Evolutionary conservation across 2,113 vertebrate genomes (phyloP).

Genomic region (human): GRCh38 chr4:101183001-101183500

Average conservation of each 20-base stretch:
- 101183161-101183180: neutral
- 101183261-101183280: neutral
- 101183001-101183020: no score
- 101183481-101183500: neutral
- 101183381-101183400: neutral
- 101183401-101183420: neutral
- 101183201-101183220: no score
- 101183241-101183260: neutral
- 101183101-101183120: neutral
- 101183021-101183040: no score
- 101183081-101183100: neutral
- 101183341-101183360: neutral
- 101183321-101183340: neutral
- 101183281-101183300: neutral
- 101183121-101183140: neutral
- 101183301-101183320: neutral
- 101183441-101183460: no score
- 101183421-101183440: neutral
- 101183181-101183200: accelerated
- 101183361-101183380: neutral
- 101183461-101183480: neutral
- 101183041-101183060: neutral
- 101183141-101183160: neutral
- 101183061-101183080: neutral
- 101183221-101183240: neutral